phyloP scores from a whole-genome alignment of 2,113 vertebrate species.

The Hippolais icterina region DNA sequence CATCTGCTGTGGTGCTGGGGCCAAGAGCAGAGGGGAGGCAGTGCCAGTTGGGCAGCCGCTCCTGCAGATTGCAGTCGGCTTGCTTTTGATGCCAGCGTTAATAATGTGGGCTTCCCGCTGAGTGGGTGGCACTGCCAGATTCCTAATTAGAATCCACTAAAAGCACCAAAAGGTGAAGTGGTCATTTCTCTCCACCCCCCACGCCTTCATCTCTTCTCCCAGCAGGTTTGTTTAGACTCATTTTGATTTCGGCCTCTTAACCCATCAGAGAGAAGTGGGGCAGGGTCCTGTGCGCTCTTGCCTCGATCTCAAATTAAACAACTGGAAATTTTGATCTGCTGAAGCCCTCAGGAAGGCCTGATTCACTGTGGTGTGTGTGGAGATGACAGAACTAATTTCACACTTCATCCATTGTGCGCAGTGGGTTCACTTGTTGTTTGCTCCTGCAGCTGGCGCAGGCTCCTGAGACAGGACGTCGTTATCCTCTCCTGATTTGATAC shows the following conservation, averaged over 20 bases:
- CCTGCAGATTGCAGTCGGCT: constrained; percentile 52
- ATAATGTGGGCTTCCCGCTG: constrained; percentile 69
- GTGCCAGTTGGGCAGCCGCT: constrained; percentile 60
- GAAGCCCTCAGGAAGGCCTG: not conserved
- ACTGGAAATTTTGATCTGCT: not conserved
- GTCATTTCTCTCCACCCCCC: not conserved
- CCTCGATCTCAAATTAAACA: not conserved
- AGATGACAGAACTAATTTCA: constrained; percentile 51
- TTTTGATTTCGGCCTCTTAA: not conserved
- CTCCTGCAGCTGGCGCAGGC: constrained; percentile 24
- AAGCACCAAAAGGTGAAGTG: constrained; percentile 24
- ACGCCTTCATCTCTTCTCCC: not conserved
- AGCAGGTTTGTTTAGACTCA: not conserved
- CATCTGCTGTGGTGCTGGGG: constrained; percentile 69
- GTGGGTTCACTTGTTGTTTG: not conserved
- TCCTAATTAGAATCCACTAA: constrained; percentile 70
- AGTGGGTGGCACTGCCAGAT: constrained; percentile 53
- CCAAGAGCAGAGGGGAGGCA: constrained; percentile 59
- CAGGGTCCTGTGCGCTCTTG: not conserved
- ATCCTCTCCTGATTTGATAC: not conserved
- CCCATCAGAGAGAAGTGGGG: not conserved
- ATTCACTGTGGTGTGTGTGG: not conserved
- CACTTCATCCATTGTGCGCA: constrained; percentile 24
- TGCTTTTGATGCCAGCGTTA: constrained; percentile 56
- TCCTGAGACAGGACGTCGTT: not conserved